Evolutionary conservation across 2,888 invertebrate genomes (phyloP), one percentile per base, ranked within the genome.

Genomic region (Ophonus ardosiacus): DNA sequence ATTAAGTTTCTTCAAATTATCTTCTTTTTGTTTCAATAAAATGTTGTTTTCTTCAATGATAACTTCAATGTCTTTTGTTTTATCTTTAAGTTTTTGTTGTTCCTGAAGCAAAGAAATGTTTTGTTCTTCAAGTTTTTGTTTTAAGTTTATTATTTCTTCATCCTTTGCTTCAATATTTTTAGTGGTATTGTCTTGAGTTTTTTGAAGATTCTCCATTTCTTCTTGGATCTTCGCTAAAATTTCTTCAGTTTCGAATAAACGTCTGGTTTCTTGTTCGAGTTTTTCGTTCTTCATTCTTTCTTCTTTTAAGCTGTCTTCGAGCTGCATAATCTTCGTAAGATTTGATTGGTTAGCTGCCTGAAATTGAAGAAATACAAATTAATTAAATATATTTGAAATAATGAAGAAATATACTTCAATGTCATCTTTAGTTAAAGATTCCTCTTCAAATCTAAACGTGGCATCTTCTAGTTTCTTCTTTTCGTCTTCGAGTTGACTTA

Each of bases 381-480:
- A 51, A 83, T 43, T 71, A 18, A 56, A 59, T 38, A 31, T 31
- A 5, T 31, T 31, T 31, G 6, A 61, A 56, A 65, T 81, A 76
- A 56, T 18, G 24, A 83, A 79, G 38, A 85, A 85, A 89, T 91
- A 93, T 93, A 98, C 97, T 94, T 97, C 96, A 87, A 97, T 93
- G 90, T 98, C 98, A 89, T 96, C 96, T 90, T 96, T 97, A 88
- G 95, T 95, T 88, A 98, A 96, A 68, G 96, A 95, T 88, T 97
- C 97, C 90, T 99, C 98, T 92, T 98, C 98, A 87, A 97, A 95
- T 85, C 96, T 93, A 90, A 98, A 98, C 91, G 97, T 95, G 86
- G 98, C 93, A 91, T 98, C 98, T 92, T 98, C 98, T 5, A 96
- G 94, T 91, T 95, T 97, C 89, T 96, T 95, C 88, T 93, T 93